Evolutionary conservation across 1,140 invertebrate genomes (phyloP), one percentile per base, ranked within the genome.

Genomic region (Chrysopa pallens): DNA sequence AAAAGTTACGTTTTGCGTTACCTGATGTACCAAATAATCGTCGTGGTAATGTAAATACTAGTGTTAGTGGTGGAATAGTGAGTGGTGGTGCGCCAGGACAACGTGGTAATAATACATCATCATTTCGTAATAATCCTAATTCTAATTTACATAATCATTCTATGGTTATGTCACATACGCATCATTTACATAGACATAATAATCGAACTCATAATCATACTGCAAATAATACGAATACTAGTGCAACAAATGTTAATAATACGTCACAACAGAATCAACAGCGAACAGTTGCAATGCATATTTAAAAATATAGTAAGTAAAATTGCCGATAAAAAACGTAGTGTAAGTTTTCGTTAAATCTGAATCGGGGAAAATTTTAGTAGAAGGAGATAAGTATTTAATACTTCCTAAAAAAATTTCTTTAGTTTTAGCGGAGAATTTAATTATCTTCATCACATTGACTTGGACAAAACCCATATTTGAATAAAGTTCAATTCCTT

Each of bases 1-100:
- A 92, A 55, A 93, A 93, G 62, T 67, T 95, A 35, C 75, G 79
- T 47, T 94, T 88, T 59, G 86, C 86, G 23, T 63, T 94, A 56
- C 90, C 90, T 13, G 85, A 91, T 57, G 82, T 85, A 45, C 74
- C 76, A 1, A 75, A 76, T 53, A 78, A 76, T 57, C 75, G 75
- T 51, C 63, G 76, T 46, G 58, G 66, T 40, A 54, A 58, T 23
- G 17, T 23, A 5, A 23, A 23, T 5, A 23, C 2, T 23, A 23
- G 17, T 23, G 57, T 50, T 40, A 33, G 11, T 35, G 11, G 9
- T 35, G 35, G 31, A 1, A 15, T n/a, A 17, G 7, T 14, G 36
- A 15, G 31, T 17, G 11, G 31, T 15, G 15, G 14, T n/a, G n/a
- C 13, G 7, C 9, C n/a, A 39, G 14, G 12, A n/a, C 11, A 27